Evolutionary conservation across 2,113 vertebrate genomes (phyloP), one percentile per base, ranked within the genome.

Genomic region (Plecotus auritus): DNA sequence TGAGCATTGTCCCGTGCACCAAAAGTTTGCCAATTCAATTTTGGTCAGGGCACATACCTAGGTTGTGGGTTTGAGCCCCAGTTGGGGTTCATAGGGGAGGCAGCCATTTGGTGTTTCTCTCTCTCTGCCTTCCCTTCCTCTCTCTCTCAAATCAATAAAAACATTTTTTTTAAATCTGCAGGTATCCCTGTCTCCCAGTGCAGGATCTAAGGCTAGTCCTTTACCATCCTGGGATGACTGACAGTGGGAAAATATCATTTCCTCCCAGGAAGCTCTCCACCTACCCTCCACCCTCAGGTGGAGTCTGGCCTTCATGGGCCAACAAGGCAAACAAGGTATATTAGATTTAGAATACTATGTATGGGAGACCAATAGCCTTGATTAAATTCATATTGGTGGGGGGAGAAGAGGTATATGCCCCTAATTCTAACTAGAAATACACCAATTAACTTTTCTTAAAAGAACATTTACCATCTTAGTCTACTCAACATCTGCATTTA

Each of bases 361-460:
- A 9, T n/a, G 45, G 28, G 35, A 49, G 7, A 82, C 40, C 49
- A 84, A 22, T 7, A 66, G 7, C 45, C 6, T 20, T 28, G 10
- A 85, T 45, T 78, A 82, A 83, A 90, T 61, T 88, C 73, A 56
- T 64, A 70, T 23, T 35, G 17, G 20, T 26, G 4, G 32, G 1
- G 12, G 7, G 28, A 6, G 16, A 77, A 69, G 8, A 4, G 23
- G 4, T 59, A 66, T 56, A 42, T 17, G 30, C 10, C 12, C 64
- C 56, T 84, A 59, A 42, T 76, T 93, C 28, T 95, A 82, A 94
- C 35, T 90, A 45, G 61, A 90, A 85, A 91, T 11, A 73, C 1
- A 61, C 32, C 40, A 72, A 42, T 95, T 85, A 88, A 54, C 40
- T 77, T 95, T 86, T 84, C 66, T 94, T 67, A 72, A 80, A 22